Evolutionary conservation across 2,888 invertebrate genomes (phyloP).

Genomic region (Drosophila paramelanica): DNA sequence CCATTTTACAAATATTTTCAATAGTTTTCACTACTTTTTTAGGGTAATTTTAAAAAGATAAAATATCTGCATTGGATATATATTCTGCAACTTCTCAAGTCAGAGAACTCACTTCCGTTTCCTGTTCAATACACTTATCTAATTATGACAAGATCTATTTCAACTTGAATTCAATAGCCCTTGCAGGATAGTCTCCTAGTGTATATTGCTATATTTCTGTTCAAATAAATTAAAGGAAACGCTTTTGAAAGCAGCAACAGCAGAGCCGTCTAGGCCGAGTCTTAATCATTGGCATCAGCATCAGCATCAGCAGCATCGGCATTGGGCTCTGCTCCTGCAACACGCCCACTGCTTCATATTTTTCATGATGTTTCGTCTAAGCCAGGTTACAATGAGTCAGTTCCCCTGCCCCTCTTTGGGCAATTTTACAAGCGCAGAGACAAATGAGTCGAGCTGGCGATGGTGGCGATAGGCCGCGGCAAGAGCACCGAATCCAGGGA

Average conservation of each 20-base stretch:
- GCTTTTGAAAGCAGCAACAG: slow-evolving; percentile 32
- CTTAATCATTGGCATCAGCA: slow-evolving; percentile 44
- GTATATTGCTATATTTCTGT: slow-evolving; percentile 45
- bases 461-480: slow-evolving; percentile 54
- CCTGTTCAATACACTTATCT: slow-evolving; percentile 1
- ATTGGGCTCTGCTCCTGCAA: slow-evolving; percentile 48
- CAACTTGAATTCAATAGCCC: slow-evolving; percentile 48
- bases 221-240: slow-evolving; percentile 49
- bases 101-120: slow-evolving; percentile 36
- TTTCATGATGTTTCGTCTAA: slow-evolving; percentile 62
- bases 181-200: slow-evolving; percentile 9
- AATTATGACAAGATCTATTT: slow-evolving; percentile 44
- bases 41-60: no score
- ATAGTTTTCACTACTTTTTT: no score
- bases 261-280: slow-evolving; percentile 23
- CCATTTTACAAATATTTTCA: no score
- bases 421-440: slow-evolving; percentile 75
- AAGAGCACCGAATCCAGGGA: slow-evolving; percentile 38
- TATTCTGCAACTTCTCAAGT: no score
- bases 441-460: slow-evolving; percentile 67
- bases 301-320: slow-evolving; percentile 22
- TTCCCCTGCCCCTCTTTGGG: slow-evolving; percentile 15
- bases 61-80: no score
- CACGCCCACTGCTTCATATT: slow-evolving; percentile 69
- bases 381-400: slow-evolving; percentile 41